These are phyloP conservation scores for Mormyrus iriodes DNA, from an alignment of 2,113 vertebrate species.

Conservation along the genomic window DNA sequence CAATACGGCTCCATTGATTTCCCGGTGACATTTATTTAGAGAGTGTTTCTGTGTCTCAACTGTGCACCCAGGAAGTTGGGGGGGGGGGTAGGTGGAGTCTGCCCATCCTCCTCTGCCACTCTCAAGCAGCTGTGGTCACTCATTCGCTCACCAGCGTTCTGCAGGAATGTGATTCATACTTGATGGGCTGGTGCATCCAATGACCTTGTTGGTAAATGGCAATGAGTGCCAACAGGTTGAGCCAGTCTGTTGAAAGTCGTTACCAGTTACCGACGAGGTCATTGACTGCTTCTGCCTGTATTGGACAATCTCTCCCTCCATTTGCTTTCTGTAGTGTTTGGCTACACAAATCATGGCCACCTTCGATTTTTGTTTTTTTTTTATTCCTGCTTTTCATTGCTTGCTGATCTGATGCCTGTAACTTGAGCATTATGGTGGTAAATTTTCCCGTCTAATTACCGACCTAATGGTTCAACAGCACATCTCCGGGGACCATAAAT, in stretches of 20 bases:
- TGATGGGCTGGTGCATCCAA: background rate
- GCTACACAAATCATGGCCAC: background rate
- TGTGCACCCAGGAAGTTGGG: background rate
- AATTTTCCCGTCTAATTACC: background rate
- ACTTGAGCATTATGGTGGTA: background rate
- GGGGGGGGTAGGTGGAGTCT: background rate
- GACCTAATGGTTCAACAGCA: background rate
- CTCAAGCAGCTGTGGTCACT: background rate
- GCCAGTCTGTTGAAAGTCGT: background rate
- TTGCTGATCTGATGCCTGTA: background rate
- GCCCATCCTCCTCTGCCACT: background rate
- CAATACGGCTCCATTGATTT: slow-evolving; percentile 8
- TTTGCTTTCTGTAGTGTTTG: background rate
- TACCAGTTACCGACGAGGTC: background rate
- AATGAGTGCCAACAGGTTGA: background rate
- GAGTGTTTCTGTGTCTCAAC: background rate
- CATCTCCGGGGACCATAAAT: background rate
- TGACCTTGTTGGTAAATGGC: background rate
- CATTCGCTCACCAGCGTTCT: background rate
- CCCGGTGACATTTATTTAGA: background rate
- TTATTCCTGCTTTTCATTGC: background rate
- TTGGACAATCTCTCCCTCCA: background rate
- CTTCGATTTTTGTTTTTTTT: background rate
- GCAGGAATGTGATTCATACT: background rate
- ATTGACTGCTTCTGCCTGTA: background rate